Evolutionary conservation across 2,888 invertebrate species (phyloP), one percentile per base, ranked within the genome.

Genomic region (Drosophila flavopinicola): DNA sequence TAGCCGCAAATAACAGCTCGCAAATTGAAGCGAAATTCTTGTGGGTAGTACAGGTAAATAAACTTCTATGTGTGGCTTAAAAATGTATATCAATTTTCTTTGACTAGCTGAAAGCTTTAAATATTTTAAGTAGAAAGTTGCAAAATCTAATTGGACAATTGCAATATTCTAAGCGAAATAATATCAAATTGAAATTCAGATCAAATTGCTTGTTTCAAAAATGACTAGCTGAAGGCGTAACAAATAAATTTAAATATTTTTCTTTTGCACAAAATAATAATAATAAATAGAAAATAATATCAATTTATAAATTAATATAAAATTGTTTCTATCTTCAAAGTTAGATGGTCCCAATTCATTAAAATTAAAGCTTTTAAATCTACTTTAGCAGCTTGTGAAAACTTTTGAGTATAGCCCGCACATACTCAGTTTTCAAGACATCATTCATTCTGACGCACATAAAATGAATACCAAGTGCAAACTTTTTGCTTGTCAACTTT

Each of bases 1-100:
- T 54, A 35, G 56, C 49, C 23, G 24, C 35, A 24, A 51, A 70
- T 56, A 77, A 74, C 49, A 39, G 45, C 33, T 45, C 30, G 38
- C 39, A 68, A 67, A 60, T 77, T 63, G 56, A 71, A 53, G 39
- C 44, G n/a, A n/a, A 33, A 33, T 35, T 7, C 27, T 20, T 25
- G 9, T 11, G 27, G 3, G 11, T 2, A 30, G 27, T 9, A 6
- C 15, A 11, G 6, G 13, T 6, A 29, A 41, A 38, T 41, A 41
- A 9, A 24, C 6, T 5, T 37, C n/a, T 25, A 7, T 6, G 2
- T 13, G 17, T 13, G 39, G n/a, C 23, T 15, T 23, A 41, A 45
- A 44, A 32, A 17, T 5, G 5, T 29, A 32, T 10, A 10, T 37
- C 10, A 24, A 33, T 30, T 39, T 7, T 7, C 32, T 3, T 7